Evolutionary conservation across 2,888 invertebrate genomes (phyloP).

Genomic region (Acheta domesticus): DNA sequence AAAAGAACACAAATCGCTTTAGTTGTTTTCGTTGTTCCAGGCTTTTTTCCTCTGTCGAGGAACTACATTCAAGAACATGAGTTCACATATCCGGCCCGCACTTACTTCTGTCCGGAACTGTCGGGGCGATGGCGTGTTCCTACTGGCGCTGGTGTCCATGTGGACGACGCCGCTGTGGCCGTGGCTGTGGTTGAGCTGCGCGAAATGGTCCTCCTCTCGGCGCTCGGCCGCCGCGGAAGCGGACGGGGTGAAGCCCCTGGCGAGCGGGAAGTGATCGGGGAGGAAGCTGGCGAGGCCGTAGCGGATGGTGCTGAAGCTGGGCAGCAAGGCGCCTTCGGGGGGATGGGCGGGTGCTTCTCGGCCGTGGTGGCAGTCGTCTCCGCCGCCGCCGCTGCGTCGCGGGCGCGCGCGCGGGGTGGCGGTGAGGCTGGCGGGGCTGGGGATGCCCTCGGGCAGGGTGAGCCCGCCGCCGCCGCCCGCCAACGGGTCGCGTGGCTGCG

Average conservation of each 20-base stretch:
- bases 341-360: background rate
- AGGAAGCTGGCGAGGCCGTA: background rate
- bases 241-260: background rate
- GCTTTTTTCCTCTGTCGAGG: too few relatives aligned
- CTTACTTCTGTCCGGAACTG: background rate
- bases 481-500: background rate
- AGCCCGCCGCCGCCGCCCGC: conserved; percentile 42
- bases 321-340: background rate
- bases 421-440: conserved; percentile 52
- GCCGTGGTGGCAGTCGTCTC: too few relatives aligned
- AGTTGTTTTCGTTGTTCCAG: too few relatives aligned
- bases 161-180: background rate
- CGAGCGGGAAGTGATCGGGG: background rate
- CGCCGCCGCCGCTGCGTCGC: too few relatives aligned
- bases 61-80: too few relatives aligned
- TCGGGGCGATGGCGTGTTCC: background rate
- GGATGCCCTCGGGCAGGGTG: conserved; percentile 53
- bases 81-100: background rate
- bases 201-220: background rate
- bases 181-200: background rate
- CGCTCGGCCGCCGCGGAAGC: background rate
- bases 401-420: too few relatives aligned
- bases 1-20: too few relatives aligned
- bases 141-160: background rate
- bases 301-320: conserved; percentile 18